phyloP scores from a whole-genome alignment of 1,140 invertebrate genomes.

The Leptopilina clavipes region DNA sequence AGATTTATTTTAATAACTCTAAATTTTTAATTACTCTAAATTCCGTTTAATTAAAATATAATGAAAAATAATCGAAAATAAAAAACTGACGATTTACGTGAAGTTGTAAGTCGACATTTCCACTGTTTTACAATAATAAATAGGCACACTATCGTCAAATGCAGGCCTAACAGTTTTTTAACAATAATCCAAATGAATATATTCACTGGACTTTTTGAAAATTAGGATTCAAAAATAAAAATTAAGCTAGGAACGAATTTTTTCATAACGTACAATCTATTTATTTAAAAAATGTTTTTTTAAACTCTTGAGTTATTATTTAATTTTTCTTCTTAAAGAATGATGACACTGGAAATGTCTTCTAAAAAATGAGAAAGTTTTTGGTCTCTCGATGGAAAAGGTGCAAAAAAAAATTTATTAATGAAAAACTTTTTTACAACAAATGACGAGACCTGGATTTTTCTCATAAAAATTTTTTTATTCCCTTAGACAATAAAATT shows the following conservation, averaged over 20 bases:
- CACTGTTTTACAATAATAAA: neutral
- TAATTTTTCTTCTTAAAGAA: too few relatives aligned
- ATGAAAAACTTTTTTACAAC: constrained; percentile 12
- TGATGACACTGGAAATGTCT: neutral
- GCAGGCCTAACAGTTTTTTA: neutral
- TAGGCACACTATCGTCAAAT: neutral
- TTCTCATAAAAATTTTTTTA: neutral
- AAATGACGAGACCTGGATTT: constrained; percentile 2
- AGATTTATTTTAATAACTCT: too few relatives aligned
- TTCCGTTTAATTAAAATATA: too few relatives aligned
- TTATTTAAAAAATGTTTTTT: too few relatives aligned
- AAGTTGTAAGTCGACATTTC: neutral
- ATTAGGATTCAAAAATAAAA: neutral
- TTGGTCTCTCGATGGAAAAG: constrained; percentile 38
- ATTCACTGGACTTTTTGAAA: neutral
- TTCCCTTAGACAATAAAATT: constrained; percentile 12
- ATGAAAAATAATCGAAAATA: neutral
- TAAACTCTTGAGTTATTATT: too few relatives aligned
- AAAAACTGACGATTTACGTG: neutral
- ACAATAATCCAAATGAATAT: neutral
- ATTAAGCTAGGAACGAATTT: neutral
- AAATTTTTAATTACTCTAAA: too few relatives aligned
- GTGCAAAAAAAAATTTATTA: constrained; percentile 44
- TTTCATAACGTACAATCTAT: too few relatives aligned
- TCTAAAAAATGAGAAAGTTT: constrained; percentile 2